A percentile compares a stretch with the other conserved stretches of the same genome.
Conservation (phyloP, 2,113 vertebrate species). For the Copsychus sechellarum region DNA sequence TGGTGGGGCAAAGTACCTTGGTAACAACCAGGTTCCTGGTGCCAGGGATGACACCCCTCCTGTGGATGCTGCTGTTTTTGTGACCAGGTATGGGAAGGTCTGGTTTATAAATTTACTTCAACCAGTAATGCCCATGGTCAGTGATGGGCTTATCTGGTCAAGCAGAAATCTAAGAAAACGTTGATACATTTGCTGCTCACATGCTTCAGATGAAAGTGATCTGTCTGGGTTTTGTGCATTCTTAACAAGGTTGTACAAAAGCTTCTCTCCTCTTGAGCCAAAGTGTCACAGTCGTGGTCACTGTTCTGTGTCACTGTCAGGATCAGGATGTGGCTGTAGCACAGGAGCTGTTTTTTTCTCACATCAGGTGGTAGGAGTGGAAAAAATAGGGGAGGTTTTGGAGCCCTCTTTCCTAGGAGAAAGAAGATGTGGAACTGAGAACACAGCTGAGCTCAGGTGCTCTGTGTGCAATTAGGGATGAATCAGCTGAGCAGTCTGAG, state of each 20-base stretch:
- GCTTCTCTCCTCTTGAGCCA: neutral
- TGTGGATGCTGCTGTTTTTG: constrained; percentile 91
- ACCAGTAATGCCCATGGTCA: neutral
- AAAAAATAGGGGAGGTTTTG: neutral
- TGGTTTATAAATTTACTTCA: neutral
- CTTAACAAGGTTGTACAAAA: neutral
- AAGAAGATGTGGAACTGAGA: neutral
- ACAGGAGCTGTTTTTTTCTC: neutral
- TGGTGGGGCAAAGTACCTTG: constrained; percentile 83
- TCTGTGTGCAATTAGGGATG: neutral
- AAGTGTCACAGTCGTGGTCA: fast-evolving
- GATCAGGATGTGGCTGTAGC: neutral
- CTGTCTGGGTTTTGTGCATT: neutral
- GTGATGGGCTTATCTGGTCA: neutral
- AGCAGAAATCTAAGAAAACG: neutral
- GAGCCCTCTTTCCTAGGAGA: neutral
- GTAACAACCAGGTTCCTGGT: constrained; percentile 90
- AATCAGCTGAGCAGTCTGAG: neutral
- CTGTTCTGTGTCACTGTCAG: neutral
- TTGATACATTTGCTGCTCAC: neutral
- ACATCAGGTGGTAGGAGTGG: neutral
- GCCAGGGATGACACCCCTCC: constrained; percentile 85
- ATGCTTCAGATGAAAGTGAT: neutral
- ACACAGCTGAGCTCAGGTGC: neutral
- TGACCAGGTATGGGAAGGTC: constrained; percentile 85